A percentile compares a stretch with the other conserved stretches of the same genome.
Conservation (phyloP, 2,113 vertebrate genomes). For the Podarcis raffonei region DNA sequence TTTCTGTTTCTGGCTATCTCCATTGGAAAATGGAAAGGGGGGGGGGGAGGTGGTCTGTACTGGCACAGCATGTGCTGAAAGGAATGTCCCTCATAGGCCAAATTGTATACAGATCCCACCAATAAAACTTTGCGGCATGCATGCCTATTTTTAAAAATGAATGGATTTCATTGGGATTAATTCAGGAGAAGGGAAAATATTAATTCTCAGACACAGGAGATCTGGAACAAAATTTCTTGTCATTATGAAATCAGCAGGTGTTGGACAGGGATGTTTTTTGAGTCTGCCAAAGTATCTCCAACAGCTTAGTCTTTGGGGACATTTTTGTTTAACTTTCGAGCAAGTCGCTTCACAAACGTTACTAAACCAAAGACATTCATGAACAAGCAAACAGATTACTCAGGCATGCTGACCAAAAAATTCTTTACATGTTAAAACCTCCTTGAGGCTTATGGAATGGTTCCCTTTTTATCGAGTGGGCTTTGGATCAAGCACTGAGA, state of each 20-base stretch:
- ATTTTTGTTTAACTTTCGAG: constrained; percentile 47
- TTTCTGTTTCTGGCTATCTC: constrained; percentile 63
- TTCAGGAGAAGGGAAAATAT: constrained; percentile 32
- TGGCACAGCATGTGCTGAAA: constrained; percentile 32
- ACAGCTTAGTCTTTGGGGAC: constrained; percentile 22
- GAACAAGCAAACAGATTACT: constrained; percentile 54
- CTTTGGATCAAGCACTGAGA: neutral
- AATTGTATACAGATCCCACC: constrained; percentile 38
- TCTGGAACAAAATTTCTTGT: constrained; percentile 49
- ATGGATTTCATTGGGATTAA: constrained; percentile 38
- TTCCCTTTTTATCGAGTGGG: constrained; percentile 8
- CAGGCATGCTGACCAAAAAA: constrained; percentile 40
- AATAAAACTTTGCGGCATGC: constrained; percentile 36
- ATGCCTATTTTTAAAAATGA: constrained; percentile 33
- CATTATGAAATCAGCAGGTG: constrained; percentile 61
- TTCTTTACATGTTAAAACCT: constrained; percentile 35
- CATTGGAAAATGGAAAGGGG: constrained; percentile 72
- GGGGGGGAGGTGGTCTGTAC: constrained; percentile 61
- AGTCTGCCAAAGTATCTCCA: constrained; percentile 36
- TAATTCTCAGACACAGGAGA: constrained; percentile 48
- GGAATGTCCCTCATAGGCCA: constrained; percentile 26
- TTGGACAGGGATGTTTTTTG: constrained; percentile 27
- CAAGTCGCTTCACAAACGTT: constrained; percentile 57
- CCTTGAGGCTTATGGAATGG: constrained; percentile 25
- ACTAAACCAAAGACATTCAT: constrained; percentile 27